Conservation (phyloP, 2,113 vertebrate species). For the Lepidothrix coronata region DNA sequence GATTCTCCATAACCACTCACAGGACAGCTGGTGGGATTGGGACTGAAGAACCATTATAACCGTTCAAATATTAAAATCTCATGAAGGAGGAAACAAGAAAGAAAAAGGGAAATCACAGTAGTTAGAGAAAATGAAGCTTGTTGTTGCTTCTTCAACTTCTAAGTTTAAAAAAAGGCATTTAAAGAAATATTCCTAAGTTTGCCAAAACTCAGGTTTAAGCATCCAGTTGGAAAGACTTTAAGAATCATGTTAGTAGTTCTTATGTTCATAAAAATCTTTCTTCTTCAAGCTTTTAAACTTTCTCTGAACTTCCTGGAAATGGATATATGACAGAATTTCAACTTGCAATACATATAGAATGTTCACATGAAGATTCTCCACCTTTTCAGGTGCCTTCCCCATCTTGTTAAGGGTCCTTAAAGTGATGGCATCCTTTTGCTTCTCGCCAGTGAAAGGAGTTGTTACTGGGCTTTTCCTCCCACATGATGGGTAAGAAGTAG, state of each 20-base stretch:
- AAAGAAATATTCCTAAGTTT: neutral
- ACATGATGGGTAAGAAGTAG: neutral
- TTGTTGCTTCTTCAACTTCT: neutral
- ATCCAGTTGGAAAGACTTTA: neutral
- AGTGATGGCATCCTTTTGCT: neutral
- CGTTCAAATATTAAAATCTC: neutral
- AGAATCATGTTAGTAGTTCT: neutral
- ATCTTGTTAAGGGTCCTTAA: neutral
- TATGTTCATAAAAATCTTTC: neutral
- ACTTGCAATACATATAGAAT: neutral
- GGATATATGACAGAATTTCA: neutral
- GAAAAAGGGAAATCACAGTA: neutral
- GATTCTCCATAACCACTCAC: neutral
- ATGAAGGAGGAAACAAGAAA: neutral
- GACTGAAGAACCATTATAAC: neutral
- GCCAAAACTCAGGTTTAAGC: neutral
- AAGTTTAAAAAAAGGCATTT: neutral
- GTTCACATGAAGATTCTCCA: neutral
- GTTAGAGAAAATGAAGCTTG: neutral
- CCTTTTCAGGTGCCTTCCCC: neutral
- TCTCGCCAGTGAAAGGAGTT: neutral
- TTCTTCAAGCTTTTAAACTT: neutral
- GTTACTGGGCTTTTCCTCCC: neutral
- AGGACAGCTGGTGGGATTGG: neutral
- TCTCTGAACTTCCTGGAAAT: neutral